A percentile compares a stretch with the other conserved stretches of the same genome.
Evolutionary conservation across 2,797 vertebrate species (phyloP).

Genomic region (Tragopan temminckii): DNA sequence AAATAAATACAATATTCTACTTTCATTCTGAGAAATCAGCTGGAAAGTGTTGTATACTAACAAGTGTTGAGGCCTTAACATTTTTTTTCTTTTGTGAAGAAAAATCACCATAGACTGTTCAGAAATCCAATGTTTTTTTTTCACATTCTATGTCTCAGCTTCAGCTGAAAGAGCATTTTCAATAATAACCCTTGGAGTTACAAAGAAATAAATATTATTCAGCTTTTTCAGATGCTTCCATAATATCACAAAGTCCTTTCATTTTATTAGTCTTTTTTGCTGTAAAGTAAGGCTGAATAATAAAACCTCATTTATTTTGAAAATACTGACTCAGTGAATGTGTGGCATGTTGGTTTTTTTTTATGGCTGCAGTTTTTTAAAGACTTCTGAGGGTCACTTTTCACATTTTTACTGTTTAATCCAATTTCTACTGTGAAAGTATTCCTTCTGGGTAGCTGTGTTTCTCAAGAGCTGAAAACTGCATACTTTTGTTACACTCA

Average conservation of each 20-base stretch:
- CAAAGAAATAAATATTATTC: background rate
- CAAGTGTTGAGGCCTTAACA: background rate
- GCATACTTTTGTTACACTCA: background rate
- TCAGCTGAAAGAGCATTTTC: background rate
- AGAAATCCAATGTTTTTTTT: background rate
- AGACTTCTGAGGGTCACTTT: background rate
- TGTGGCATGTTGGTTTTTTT: background rate
- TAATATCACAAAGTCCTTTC: background rate
- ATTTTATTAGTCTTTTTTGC: background rate
- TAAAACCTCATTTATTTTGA: background rate
- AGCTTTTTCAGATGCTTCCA: background rate
- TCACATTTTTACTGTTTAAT: background rate
- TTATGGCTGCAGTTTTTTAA: background rate
- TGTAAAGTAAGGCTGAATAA: background rate
- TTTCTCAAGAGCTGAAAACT: background rate
- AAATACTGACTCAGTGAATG: background rate
- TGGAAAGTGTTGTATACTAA: background rate
- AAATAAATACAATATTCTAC: background rate
- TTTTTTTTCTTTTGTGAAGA: slow-evolving; percentile 2
- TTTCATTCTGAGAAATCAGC: slow-evolving; percentile 25
- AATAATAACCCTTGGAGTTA: background rate
- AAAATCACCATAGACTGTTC: slow-evolving; percentile 9
- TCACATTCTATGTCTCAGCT: background rate
- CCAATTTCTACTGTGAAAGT: background rate
- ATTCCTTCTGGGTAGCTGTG: background rate